Conservation (phyloP, 2,113 vertebrate genomes). For the Gila orcuttii region DNA sequence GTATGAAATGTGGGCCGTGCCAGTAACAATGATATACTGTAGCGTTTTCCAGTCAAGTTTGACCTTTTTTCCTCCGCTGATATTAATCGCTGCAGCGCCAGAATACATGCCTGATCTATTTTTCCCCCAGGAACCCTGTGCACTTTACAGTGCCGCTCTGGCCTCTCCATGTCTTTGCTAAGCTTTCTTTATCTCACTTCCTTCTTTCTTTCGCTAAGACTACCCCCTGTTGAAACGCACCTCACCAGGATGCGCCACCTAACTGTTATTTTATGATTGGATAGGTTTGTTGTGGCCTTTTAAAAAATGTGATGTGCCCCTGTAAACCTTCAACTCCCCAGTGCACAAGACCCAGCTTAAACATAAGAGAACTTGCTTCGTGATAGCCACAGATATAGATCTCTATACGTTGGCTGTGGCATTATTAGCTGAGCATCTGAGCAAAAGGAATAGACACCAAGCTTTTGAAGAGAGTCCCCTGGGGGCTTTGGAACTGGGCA, state of each 20-base stretch:
- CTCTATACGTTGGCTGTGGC: slow-evolving; percentile 71
- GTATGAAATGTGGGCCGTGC: slow-evolving; percentile 70
- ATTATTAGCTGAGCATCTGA: slow-evolving; percentile 76
- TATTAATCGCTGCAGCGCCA: slow-evolving; percentile 75
- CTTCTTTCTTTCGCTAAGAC: not conserved
- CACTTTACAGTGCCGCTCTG: slow-evolving; percentile 57
- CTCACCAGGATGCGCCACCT: slow-evolving; percentile 63
- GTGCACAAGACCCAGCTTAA: slow-evolving; percentile 58
- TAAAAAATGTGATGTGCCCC: slow-evolving; percentile 67
- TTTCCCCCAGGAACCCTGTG: slow-evolving; percentile 66
- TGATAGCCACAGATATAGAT: slow-evolving; percentile 70
- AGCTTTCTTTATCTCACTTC: slow-evolving; percentile 38
- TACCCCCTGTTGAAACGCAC: slow-evolving; percentile 56
- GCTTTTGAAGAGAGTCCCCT: slow-evolving; percentile 63
- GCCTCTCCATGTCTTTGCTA: slow-evolving; percentile 47
- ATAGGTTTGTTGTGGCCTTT: slow-evolving; percentile 73
- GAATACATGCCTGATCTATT: slow-evolving; percentile 73
- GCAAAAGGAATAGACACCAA: slow-evolving; percentile 65
- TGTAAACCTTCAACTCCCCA: slow-evolving; percentile 63
- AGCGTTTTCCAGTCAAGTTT: slow-evolving; percentile 75
- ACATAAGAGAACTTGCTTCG: slow-evolving; percentile 70
- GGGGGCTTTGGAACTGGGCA: slow-evolving; percentile 51
- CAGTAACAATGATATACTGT: slow-evolving; percentile 76
- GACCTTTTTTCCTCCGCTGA: slow-evolving; percentile 73
- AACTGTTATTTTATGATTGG: slow-evolving; percentile 71